Evolutionary conservation across 2,113 vertebrate species (phyloP), one percentile per base, ranked within the genome.

Genomic region (Eubucco bourcierii): DNA sequence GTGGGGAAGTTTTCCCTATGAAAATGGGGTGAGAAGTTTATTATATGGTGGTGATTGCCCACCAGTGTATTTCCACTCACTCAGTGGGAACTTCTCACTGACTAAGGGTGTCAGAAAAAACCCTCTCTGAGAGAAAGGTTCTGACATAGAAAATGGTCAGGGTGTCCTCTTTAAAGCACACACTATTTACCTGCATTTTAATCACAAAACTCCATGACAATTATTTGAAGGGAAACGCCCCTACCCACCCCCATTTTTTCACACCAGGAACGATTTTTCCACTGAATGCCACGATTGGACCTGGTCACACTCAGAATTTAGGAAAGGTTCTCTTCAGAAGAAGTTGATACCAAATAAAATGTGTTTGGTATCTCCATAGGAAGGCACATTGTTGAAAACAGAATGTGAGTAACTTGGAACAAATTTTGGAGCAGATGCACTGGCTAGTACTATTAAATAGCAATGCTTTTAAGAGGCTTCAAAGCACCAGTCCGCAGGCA

Each of bases 401-500:
- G 79, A 91, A 80, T 16, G 41, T 27, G 64, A 91, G 64, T 59
- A 64, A 91, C 80, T 92, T 93, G 87, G 91, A 96, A 91, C 86
- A 92, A 90, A 94, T 93, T 59, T 50, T 25, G 31, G 76, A 96
- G 94, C 87, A 92, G 90, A 93, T 94, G 91, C 84, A 79, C 60
- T 70, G 88, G 87, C 82, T 44, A 78, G 79, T 73, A 78, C 76
- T 55, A 76, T 88, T 91, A 75, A 94, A 80, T 1, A 91, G 91
- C 31, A 29, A 53, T 13, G 67, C 93, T 96, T 96, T 97, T 24
- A 84, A 96, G 93, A 93, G 66, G 94, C 95, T 96, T 96, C 96
- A 96, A 97, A 97, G 94, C 66, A 56, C 9, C 60, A 79, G 87
- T 95, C 96, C 2, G 39, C 90, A 92, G 95, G 96, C 95, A 96